Evolutionary conservation across 2,113 vertebrate species (phyloP).

Genomic region (Apteryx owenii): DNA sequence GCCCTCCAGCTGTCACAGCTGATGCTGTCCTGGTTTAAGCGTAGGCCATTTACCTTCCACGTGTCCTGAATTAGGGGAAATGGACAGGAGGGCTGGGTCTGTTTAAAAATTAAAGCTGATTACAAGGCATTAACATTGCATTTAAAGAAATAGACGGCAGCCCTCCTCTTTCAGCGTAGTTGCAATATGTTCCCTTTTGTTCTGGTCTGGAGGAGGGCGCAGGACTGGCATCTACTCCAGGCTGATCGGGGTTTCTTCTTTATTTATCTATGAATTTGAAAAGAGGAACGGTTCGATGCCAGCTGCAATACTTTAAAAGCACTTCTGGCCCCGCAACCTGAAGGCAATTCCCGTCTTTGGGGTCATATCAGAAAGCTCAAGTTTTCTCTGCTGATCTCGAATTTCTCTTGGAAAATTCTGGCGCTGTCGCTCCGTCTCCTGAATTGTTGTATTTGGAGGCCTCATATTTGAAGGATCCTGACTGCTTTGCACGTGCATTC

Average conservation of each 20-base stretch:
- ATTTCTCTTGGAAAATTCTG: background rate
- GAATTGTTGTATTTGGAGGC: background rate
- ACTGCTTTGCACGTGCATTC: background rate
- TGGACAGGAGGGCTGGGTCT: conserved; percentile 63
- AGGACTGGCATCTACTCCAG: background rate
- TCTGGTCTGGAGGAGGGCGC: background rate
- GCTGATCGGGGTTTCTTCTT: background rate
- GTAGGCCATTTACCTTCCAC: conserved; percentile 55
- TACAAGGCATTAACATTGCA: conserved; percentile 62
- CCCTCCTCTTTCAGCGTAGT: background rate
- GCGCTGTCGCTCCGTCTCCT: fast-evolving
- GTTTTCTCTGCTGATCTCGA: background rate
- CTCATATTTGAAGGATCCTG: background rate
- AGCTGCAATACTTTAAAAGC: background rate
- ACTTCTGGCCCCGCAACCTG: background rate
- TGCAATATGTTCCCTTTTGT: conserved; percentile 53
- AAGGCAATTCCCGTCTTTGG: background rate
- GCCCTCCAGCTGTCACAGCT: conserved; percentile 79
- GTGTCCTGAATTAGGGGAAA: conserved; percentile 56
- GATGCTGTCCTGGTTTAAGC: conserved; percentile 29
- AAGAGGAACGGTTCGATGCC: background rate
- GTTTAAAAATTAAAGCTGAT: conserved; percentile 81
- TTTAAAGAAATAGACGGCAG: conserved; percentile 63
- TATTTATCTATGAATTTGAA: background rate
- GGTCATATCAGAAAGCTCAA: fast-evolving